phyloP scores from a whole-genome alignment of 2,888 invertebrate species.

The Odontocolon sp. region DNA sequence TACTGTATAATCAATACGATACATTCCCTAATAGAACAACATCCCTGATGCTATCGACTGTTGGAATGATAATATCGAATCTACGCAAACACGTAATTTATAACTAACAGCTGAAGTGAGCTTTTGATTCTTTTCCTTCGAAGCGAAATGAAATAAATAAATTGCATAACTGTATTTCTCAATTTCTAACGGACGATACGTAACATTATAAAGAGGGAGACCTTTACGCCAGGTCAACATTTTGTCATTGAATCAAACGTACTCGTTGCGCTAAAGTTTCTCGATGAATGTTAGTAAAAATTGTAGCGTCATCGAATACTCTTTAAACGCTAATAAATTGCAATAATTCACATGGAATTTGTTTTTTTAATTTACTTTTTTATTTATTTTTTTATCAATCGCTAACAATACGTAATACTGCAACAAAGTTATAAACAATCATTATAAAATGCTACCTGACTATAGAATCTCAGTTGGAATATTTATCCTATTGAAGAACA shows the following conservation, averaged over 20 bases:
- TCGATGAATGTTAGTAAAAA: slow-evolving; percentile 30
- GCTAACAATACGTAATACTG: slow-evolving; percentile 63
- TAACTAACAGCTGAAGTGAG: slow-evolving; percentile 42
- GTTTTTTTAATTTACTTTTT: slow-evolving; percentile 40
- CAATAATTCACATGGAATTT: too few relatives aligned
- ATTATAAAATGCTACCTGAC: slow-evolving; percentile 63
- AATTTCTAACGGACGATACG: slow-evolving; percentile 35
- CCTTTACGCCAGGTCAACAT: slow-evolving; percentile 36
- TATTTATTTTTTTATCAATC: slow-evolving; percentile 51
- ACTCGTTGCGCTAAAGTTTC: slow-evolving; percentile 47
- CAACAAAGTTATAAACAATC: slow-evolving; percentile 64
- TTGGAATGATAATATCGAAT: slow-evolving; percentile 47
- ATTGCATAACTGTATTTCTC: slow-evolving; percentile 28
- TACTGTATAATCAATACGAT: too few relatives aligned
- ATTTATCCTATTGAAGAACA: slow-evolving; percentile 53
- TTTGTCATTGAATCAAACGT: slow-evolving; percentile 46
- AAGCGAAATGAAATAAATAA: slow-evolving; percentile 50
- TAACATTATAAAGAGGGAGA: neutral
- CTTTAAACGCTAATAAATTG: too few relatives aligned
- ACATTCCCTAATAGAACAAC: slow-evolving; percentile 48
- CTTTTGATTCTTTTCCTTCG: slow-evolving; percentile 49
- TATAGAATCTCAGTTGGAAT: slow-evolving; percentile 56
- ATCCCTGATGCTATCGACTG: slow-evolving; percentile 47
- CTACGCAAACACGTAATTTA: slow-evolving; percentile 37
- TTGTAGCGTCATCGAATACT: slow-evolving; percentile 25